Evolutionary conservation across 2,113 vertebrate genomes (phyloP).

Genomic region (Beaufortia kweichowensis): DNA sequence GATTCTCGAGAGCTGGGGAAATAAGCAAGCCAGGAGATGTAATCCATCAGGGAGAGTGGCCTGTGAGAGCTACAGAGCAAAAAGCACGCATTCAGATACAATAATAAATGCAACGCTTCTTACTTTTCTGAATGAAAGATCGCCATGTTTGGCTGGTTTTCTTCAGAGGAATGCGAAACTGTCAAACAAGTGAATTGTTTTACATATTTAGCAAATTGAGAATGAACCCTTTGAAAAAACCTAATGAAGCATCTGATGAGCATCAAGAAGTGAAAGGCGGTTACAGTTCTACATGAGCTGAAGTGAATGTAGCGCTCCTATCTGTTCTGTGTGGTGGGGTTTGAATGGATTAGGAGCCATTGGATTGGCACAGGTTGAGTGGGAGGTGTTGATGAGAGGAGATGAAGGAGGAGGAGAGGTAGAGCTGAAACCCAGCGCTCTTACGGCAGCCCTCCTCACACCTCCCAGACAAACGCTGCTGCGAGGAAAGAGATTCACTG

Average conservation of each 20-base stretch:
- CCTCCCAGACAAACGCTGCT: slow-evolving; percentile 18
- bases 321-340: background rate
- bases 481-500: slow-evolving; percentile 31
- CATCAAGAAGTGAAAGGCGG: slow-evolving; percentile 25
- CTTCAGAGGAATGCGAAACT: background rate
- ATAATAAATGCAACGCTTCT: background rate
- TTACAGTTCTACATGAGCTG: slow-evolving; percentile 24
- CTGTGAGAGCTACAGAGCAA: slow-evolving; percentile 15
- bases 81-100: slow-evolving; percentile 33
- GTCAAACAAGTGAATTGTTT: slow-evolving; percentile 13
- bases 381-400: slow-evolving; percentile 28
- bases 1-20: slow-evolving; percentile 6
- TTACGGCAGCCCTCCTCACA: slow-evolving; percentile 27
- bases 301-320: slow-evolving; percentile 18
- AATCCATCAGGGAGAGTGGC: slow-evolving; percentile 38
- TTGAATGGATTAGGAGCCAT: slow-evolving; percentile 25
- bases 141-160: background rate
- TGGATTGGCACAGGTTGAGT: slow-evolving; percentile 9
- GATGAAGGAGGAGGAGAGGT: slow-evolving; percentile 30
- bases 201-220: slow-evolving; percentile 18
- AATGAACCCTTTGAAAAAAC: slow-evolving; percentile 22
- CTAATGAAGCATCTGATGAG: slow-evolving; percentile 39
- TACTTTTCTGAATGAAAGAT: background rate
- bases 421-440: slow-evolving; percentile 16
- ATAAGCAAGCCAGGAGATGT: slow-evolving; percentile 34